Conservation (phyloP, 2,888 invertebrate species). For the Notodonta dromedarius region DNA sequence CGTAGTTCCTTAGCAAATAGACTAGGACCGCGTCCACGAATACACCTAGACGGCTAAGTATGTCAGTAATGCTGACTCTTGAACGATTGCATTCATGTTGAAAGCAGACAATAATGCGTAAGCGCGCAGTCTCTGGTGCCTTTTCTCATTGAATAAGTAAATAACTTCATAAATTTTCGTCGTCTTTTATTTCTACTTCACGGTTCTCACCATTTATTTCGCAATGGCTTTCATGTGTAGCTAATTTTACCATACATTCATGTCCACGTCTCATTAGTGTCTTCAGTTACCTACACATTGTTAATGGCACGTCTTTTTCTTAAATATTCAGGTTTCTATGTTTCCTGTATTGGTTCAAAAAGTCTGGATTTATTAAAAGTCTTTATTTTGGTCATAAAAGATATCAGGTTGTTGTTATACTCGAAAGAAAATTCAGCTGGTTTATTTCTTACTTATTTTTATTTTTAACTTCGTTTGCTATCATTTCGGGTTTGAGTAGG, state of each 20-base stretch:
- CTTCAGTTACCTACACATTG: slow-evolving; percentile 65
- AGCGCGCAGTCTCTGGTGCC: not conserved
- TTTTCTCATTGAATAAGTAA: slow-evolving; percentile 3
- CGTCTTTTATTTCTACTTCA: not conserved
- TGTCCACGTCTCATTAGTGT: slow-evolving; percentile 68
- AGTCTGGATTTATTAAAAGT: slow-evolving; percentile 43
- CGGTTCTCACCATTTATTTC: slow-evolving; percentile 42
- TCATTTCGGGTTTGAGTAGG: not conserved
- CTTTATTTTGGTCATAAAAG: slow-evolving; percentile 39
- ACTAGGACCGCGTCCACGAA: slow-evolving; percentile 55
- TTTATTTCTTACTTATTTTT: slow-evolving; percentile 12
- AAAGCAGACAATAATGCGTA: not conserved
- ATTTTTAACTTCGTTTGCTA: slow-evolving; percentile 8
- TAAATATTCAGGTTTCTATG: slow-evolving; percentile 43
- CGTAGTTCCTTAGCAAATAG: slow-evolving; percentile 54
- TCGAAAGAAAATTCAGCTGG: slow-evolving; percentile 12
- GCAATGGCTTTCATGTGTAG: slow-evolving; percentile 45
- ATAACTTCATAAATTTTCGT: slow-evolving; percentile 9
- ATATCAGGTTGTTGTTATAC: slow-evolving; percentile 19
- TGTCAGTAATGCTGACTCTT: slow-evolving; percentile 59
- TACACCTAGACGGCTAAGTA: slow-evolving; percentile 65
- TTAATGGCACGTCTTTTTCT: slow-evolving; percentile 69
- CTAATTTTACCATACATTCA: slow-evolving; percentile 62
- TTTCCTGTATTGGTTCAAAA: slow-evolving; percentile 37
- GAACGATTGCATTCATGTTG: slow-evolving; percentile 29